These are phyloP conservation scores for Entomyzon cyanotis DNA, from an alignment of 2,113 vertebrate genomes.

Conservation along the genomic window DNA sequence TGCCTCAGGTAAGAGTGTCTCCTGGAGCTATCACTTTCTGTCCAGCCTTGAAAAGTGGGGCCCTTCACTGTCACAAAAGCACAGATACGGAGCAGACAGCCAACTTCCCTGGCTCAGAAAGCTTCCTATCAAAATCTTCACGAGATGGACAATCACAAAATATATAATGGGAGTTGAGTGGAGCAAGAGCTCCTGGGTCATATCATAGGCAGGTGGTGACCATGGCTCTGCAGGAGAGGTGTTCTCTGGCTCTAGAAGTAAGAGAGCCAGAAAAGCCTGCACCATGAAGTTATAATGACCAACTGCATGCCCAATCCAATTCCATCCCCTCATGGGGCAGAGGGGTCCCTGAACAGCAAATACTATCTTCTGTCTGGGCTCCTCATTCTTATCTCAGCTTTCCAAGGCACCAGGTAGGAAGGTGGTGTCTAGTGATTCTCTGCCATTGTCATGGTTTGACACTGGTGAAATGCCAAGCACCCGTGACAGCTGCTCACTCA, in stretches of 20 bases:
- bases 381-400: neutral
- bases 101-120: neutral
- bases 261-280: neutral
- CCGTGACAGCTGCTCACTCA: too few relatives aligned
- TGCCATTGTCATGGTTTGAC: neutral
- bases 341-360: neutral
- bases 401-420: neutral
- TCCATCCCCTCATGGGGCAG: neutral
- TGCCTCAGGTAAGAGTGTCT: neutral
- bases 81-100: neutral
- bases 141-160: neutral
- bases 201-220: neutral
- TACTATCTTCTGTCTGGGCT: neutral
- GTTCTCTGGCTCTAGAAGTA: neutral
- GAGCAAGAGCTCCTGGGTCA: neutral
- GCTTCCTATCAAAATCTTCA: neutral
- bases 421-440: neutral
- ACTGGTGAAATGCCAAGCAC: too few relatives aligned
- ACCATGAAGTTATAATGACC: neutral
- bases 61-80: neutral
- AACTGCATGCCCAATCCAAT: neutral
- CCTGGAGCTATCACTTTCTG: neutral
- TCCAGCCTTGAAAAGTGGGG: neutral
- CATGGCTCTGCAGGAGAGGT: rapidly evolving
- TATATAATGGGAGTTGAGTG: neutral